Conservation (phyloP, 2,113 vertebrate species). For the Parus major region DNA sequence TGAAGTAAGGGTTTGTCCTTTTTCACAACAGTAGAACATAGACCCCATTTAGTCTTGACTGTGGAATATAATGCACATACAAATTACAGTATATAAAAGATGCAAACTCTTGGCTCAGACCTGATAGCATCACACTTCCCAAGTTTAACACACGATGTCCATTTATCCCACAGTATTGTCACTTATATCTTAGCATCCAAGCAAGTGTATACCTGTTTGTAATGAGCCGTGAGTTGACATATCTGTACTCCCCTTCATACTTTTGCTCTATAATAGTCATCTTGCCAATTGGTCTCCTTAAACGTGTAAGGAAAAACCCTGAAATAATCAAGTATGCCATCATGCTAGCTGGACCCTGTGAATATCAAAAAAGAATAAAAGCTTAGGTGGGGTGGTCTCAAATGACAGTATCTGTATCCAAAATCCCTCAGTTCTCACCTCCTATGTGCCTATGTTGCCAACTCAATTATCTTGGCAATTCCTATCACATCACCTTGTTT, state of each 20-base stretch:
- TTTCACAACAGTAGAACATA: background rate
- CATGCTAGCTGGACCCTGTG: constrained; percentile 91
- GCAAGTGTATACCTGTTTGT: constrained; percentile 87
- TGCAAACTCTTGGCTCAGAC: background rate
- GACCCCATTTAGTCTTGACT: background rate
- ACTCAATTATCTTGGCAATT: background rate
- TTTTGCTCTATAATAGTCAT: constrained; percentile 95
- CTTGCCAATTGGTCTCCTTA: constrained; percentile 93
- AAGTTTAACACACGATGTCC: background rate
- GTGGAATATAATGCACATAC: background rate
- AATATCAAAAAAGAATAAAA: background rate
- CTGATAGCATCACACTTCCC: background rate
- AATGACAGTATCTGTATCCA: background rate
- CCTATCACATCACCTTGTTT: background rate
- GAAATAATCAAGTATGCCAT: constrained; percentile 94
- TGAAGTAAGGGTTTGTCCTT: background rate
- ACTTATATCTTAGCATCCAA: background rate
- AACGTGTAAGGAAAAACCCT: constrained; percentile 91
- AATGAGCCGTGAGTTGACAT: constrained; percentile 95
- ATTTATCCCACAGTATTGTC: background rate
- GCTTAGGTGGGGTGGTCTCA: background rate
- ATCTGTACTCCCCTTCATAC: constrained; percentile 97
- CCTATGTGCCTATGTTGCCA: background rate
- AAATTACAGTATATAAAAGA: background rate
- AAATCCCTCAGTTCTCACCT: background rate